Base-by-base conservation (phyloP, 2,888 invertebrate species). In the Sesia bembeciformis region DNA sequence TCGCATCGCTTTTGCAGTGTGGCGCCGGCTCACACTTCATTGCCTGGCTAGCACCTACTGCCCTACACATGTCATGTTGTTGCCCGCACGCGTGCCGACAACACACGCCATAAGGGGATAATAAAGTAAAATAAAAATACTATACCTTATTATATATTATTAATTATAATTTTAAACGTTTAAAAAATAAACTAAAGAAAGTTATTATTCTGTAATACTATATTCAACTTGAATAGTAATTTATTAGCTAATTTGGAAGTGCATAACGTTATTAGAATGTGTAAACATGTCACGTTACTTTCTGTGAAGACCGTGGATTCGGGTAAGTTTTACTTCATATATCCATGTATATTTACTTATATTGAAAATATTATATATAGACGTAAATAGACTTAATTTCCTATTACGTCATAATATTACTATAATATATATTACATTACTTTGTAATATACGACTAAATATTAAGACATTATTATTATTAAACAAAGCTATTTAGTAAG, bases 271-370 rank as follows among this genome's bases (percentile, higher is more conserved):
- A 23, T 39, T 50, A 58, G 59, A 60, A 85, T 84, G 86, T 85
- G 84, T 65, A 81, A 82, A 66, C 79, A 81, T 69, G 72, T 78
- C 65, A 74, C 78, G 43, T 65, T 81, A 58, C 74, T 81, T 68
- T 76, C 81, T 60, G 71, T 81, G 71, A 81, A 78, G 55, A 67
- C 67, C 49, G 61, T 64, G 58, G 46, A 46, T 46, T 60, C 76
- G 62, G 80, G 86, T 86, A 68, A 63, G 81, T 71, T 58, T 58
- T 54, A 42, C n/a, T 41, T 5, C 23, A 23, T 4, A 52, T 52
- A 23, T 55, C 42, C 23, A 23, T 23, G 23, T 23, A 23, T 23
- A 23, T 23, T 23, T 23, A 23, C 23, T 23, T 23, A 23, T 23
- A 23, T 23, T 23, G 23, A 23, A 23, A 23, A 23, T 23, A 23